Evolutionary conservation across 2,113 vertebrate species (phyloP), one percentile per base, ranked within the genome.

Genomic region (Morone chrysops): DNA sequence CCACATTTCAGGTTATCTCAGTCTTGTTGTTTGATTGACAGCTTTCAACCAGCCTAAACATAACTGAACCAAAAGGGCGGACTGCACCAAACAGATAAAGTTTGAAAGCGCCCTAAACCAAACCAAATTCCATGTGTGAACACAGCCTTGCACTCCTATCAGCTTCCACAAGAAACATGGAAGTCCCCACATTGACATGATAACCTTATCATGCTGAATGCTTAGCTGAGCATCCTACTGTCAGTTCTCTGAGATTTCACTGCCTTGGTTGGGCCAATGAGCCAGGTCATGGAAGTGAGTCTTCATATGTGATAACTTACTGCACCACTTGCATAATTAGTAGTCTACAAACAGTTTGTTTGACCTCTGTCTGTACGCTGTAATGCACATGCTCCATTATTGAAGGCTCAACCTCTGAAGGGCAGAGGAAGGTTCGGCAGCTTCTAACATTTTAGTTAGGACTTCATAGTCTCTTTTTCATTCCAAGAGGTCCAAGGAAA

Each of bases 401-500:
- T 10, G n/a, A 68, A 68, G 8, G n/a, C 47, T 60, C 17, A 13
- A 12, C 2, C 0, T 56, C 53, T 80, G 38, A 80, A 68, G 48
- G 50, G 48, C 68, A 62, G 47, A 62, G 73, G 54, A 78, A 41
- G 69, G 71, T 67, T 4, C 17, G n/a, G 68, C 47, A 63, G 1
- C 43, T 51, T 75, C 13, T 43, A 61, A 22, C 13, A 43, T 41
- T 56, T 62, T 31, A 17, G 48, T 61, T 10, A 9, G 36, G 13
- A 36, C 22, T 63, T 80, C 76, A 61, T 41, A 25, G 20, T 70
- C 31, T 75, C 20, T 60, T 25, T 78, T 9, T 16, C 16, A 59
- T 51, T 11, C 16, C 9, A 62, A 43, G 61, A 78, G 36, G 51
- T 67, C 48, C 43, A n/a, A 66, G 57, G 36, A 48, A 47, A 70